These are phyloP conservation scores for Columbina picui DNA, from an alignment of 2,113 vertebrate genomes.

Conservation along the genomic window DNA sequence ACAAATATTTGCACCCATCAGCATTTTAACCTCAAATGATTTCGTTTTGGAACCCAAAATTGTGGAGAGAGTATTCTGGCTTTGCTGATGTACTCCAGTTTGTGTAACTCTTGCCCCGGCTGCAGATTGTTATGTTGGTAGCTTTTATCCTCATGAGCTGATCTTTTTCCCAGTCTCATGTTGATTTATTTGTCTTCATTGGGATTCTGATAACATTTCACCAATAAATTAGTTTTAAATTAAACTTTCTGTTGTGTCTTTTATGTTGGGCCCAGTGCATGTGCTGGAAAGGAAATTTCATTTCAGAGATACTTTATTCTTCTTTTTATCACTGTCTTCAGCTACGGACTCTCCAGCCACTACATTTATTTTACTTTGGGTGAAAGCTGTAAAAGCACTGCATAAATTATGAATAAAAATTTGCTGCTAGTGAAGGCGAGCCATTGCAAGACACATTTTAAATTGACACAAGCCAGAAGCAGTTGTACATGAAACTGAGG, in stretches of 20 bases:
- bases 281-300: constrained; percentile 49
- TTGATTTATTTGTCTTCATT: constrained; percentile 40
- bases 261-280: not conserved
- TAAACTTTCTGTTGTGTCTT: constrained; percentile 26
- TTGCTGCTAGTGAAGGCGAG: not conserved
- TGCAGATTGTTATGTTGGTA: not conserved
- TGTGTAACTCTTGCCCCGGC: not conserved
- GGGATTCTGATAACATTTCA: constrained; percentile 46
- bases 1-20: constrained; percentile 35
- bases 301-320: constrained; percentile 50
- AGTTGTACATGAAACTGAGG: not conserved
- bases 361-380: constrained; percentile 28
- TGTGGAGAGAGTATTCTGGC: not conserved
- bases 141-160: constrained; percentile 36
- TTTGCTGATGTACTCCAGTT: constrained; percentile 23
- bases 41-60: constrained; percentile 2
- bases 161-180: constrained; percentile 22
- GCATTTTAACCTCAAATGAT: not conserved
- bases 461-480: not conserved
- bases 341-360: not conserved
- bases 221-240: constrained; percentile 61
- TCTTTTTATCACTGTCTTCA: constrained; percentile 32
- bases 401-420: constrained; percentile 20
- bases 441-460: not conserved
- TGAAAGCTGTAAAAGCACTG: constrained; percentile 9